Base-by-base conservation (phyloP, 1,140 invertebrate genomes). In the Maniola jurtina region DNA sequence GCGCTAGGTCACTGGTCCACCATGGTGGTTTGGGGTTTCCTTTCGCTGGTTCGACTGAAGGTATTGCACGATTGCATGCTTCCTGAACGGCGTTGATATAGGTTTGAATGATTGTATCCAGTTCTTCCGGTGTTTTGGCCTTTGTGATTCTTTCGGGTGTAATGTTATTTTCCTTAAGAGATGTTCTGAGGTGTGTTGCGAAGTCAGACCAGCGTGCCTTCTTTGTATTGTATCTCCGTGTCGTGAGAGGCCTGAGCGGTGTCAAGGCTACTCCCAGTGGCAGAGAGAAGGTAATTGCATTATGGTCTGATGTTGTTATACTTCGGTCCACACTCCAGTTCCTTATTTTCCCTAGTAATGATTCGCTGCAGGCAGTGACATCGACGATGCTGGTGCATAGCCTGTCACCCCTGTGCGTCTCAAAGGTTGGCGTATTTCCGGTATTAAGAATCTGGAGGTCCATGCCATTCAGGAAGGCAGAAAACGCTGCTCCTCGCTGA, bases 341-440 rank as follows among this genome's bases (percentile, higher is more conserved):
- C 47, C 16, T 68, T 61, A 9, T 52, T 25, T 0, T 71, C 4
- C 48, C 64, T 0, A 73, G 61, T 0, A 77, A 55, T 6, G 16
- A 1, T 3, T 35, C 11, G 5, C 58, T 61, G 50, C 68, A 66
- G 0, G 62, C 55, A 0, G 75, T 72, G 10, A 75, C 56, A 33
- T 73, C 71, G 7, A 76, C 69, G 9, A 58, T 45, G 40, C 72
- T 77, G 0, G 63, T 60, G 59, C 14, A 77, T 0, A 50, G 13
- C n/a, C 15, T 61, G 0, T 55, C 68, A 10, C 52, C 48, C 47
- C 75, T 65, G 35, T 59, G 16, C 2, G 50, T 65, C 13, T 75
- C 70, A 52, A 79, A 79, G 6, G 74, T 76, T 16, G 77, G 75
- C 8, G 65, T 69, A 9, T 71, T 47, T 40, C 76, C 72, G 3